Base-by-base conservation (phyloP, 2,888 invertebrate genomes). In the Thelaira solivaga region DNA sequence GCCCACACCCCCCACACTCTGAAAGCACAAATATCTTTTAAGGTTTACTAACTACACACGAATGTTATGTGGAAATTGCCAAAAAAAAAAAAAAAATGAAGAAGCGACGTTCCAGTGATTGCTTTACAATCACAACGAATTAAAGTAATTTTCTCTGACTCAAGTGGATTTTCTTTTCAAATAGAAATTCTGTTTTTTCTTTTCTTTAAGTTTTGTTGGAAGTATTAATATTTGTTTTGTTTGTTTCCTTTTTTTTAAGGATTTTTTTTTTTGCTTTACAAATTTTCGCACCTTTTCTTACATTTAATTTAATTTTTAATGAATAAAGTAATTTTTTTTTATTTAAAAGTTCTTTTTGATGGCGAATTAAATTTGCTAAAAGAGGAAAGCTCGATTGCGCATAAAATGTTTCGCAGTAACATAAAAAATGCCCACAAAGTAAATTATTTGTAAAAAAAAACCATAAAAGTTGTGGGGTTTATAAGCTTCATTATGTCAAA, bases 401-500 rank as follows among this genome's bases (percentile, higher is more conserved):
- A 24, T 36, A 49, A 57, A 45, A 75, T 49, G 29, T 39, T 61
- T 4, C 16, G 55, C 20, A 53, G 39, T 39, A 22, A 13, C 18
- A 29, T 20, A 24, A 29, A 43, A 64, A 45, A 10, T 55, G 16
- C 43, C 59, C 59, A 45, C 36, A 59, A 67, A 36, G 13, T 10
- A 51, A 43, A 24, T 57, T n/a, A 55, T 64, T 57, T 51, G 57
- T 31, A 20, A 24, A 68, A 64, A 43, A 51, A 10, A 57, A 36
- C 24, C 41, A 61, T n/a, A n/a, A n/a, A 61, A n/a, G 45, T 59
- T 67, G 47, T 68, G 67, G 47, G 24, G 1, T 55, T 45, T 29
- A 34, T 64, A 68, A 55, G 47, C 65, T 76, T 84, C 83, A 85
- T 85, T 86, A 47, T 81, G 80, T 78, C 76, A 41, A 73, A 75